phyloP scores from a whole-genome alignment of 2,797 vertebrate genomes.

The Zonotrichia albicollis region DNA sequence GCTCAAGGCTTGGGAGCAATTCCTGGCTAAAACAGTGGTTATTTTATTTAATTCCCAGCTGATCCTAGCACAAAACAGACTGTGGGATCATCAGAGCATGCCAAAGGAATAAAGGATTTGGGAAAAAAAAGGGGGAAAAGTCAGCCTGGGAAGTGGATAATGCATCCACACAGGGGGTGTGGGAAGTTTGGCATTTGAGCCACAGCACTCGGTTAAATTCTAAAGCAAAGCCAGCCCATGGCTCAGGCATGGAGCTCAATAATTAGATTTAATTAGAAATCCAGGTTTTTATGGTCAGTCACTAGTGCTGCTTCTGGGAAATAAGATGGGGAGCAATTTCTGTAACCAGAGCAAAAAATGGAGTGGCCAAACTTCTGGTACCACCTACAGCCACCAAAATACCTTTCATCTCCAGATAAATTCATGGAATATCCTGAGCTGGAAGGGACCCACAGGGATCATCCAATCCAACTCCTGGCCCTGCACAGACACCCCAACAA shows the following conservation, averaged over 20 bases:
- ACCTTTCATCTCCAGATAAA: neutral
- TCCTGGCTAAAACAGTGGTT: neutral
- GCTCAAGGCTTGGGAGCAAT: neutral
- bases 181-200: neutral
- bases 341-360: neutral
- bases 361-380: neutral
- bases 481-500: neutral
- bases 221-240: neutral
- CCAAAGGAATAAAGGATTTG: neutral
- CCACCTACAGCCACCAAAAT: neutral
- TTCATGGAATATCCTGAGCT: neutral
- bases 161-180: too few relatives aligned
- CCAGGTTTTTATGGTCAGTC: rapidly evolving
- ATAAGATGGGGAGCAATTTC: neutral
- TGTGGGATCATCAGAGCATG: neutral
- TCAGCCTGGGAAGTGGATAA: neutral
- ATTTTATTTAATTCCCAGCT: neutral
- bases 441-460: neutral
- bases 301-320: neutral
- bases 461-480: too few relatives aligned
- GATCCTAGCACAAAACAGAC: neutral
- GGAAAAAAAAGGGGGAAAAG: neutral
- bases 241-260: neutral
- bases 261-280: neutral
- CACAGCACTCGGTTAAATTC: neutral